Evolutionary conservation across 2,797 vertebrate species (phyloP).

Genomic region (Buphagus erythrorhynchus): DNA sequence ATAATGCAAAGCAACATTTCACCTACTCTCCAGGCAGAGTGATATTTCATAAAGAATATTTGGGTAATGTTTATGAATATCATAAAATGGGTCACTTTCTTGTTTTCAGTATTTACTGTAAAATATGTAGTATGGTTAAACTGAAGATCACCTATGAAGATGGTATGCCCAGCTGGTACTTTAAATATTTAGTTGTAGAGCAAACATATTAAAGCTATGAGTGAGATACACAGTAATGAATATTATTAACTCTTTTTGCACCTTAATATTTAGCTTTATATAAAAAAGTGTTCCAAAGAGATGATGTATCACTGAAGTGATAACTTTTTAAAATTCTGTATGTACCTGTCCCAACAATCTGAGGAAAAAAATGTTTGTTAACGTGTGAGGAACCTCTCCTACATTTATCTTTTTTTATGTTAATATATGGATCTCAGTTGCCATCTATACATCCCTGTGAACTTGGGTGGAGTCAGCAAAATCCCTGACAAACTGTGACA

Average conservation of each 20-base stretch:
- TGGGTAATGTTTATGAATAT: background rate
- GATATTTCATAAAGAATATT: background rate
- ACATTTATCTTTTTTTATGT: accelerated
- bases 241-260: background rate
- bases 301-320: background rate
- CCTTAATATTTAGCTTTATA: background rate
- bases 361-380: background rate
- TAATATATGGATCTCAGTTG: background rate
- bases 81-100: background rate
- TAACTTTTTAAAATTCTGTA: background rate
- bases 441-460: background rate
- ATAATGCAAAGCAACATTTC: background rate
- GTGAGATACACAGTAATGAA: background rate
- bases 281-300: background rate
- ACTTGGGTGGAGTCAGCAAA: background rate
- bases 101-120: background rate
- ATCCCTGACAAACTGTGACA: background rate
- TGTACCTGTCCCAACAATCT: background rate
- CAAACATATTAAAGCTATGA: background rate
- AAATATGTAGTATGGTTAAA: background rate
- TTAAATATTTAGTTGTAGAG: background rate
- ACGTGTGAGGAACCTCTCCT: background rate
- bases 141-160: background rate
- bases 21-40: background rate
- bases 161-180: background rate